These are phyloP conservation scores for Scartelaos histophorus DNA, from an alignment of 2,113 vertebrate genomes.

Conservation along the genomic window DNA sequence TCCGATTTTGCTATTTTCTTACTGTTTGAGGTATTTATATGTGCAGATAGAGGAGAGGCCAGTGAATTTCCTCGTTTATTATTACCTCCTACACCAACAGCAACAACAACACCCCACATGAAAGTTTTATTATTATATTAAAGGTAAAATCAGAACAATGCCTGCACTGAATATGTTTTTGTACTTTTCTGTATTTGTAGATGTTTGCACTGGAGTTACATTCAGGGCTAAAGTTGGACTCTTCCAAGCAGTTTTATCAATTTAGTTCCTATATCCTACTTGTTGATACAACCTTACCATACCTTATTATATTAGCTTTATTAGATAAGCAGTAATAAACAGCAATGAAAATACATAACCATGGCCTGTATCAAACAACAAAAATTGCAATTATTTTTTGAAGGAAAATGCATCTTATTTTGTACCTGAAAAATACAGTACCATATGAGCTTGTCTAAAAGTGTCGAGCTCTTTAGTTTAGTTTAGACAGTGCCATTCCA, in stretches of 20 bases:
- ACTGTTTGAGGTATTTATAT: constrained; percentile 46
- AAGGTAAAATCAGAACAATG: no score
- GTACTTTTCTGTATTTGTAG: not conserved
- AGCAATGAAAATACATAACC: no score
- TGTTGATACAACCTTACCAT: no score
- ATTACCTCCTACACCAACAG: no score
- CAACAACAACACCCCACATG: no score
- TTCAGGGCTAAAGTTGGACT: not conserved
- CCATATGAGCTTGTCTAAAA: not conserved
- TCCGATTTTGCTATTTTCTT: constrained; percentile 47
- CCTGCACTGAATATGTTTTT: no score
- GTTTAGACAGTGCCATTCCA: not conserved
- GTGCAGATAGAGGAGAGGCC: constrained; percentile 17
- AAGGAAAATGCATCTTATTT: not conserved
- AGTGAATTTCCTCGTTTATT: not conserved
- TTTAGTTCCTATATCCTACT: no score
- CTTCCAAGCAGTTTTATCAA: no score
- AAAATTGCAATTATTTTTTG: not conserved
- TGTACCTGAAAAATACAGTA: not conserved
- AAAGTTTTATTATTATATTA: no score
- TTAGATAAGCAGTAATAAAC: no score
- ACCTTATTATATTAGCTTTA: no score
- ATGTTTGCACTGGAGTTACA: not conserved
- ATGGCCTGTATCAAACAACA: not conserved
- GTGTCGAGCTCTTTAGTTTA: not conserved